Conservation (phyloP, 2,888 invertebrate genomes). For the Sepiola atlantica region DNA sequence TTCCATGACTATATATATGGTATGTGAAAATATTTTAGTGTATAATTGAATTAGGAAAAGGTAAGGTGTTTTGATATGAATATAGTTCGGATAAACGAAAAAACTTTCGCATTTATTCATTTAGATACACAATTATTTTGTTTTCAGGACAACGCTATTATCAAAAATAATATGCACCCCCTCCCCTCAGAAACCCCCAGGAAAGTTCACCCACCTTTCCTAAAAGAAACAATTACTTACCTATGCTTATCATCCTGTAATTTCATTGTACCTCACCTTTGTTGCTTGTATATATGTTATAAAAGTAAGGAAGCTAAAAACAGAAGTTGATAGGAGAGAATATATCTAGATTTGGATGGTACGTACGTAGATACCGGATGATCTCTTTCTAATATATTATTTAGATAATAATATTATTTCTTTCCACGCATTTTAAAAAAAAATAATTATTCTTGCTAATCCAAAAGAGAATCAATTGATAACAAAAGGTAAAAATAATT, state of each 20-base stretch:
- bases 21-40: too few relatives aligned
- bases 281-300: not conserved
- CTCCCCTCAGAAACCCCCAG: not conserved
- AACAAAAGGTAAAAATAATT: not conserved
- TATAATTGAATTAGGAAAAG: too few relatives aligned
- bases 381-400: not conserved
- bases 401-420: not conserved
- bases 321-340: not conserved
- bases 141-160: not conserved
- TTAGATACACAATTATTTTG: not conserved
- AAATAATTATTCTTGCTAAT: not conserved
- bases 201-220: not conserved
- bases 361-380: not conserved
- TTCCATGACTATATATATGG: too few relatives aligned
- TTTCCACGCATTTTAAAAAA: not conserved
- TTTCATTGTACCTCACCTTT: not conserved
- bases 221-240: conserved; percentile 24
- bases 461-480: not conserved
- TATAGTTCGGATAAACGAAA: too few relatives aligned
- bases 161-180: too few relatives aligned
- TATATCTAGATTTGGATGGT: not conserved
- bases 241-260: not conserved
- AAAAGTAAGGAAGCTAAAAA: not conserved
- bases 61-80: too few relatives aligned
- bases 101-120: too few relatives aligned